Evolutionary conservation across 2,888 invertebrate genomes (phyloP), one percentile per base, ranked within the genome.

Genomic region (Drosophila antonietae): DNA sequence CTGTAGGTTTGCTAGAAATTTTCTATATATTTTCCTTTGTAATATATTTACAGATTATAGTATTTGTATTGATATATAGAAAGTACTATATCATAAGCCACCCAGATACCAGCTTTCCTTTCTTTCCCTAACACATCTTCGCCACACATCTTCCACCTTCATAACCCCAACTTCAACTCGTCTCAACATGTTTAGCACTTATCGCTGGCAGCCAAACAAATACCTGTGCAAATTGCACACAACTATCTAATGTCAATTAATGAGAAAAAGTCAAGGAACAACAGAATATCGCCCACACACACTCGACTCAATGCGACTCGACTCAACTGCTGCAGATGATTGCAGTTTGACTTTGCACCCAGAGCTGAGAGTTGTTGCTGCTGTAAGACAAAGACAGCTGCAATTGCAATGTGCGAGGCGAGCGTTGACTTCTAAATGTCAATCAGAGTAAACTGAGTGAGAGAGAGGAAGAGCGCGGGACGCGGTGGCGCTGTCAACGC

Each of bases 391-490:
- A 84, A 72, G 82, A 49, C 81, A 64, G 49, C 74, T 57, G 60
- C 66, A 66, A 47, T 63, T 56, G 61, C 57, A 63, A 61, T n/a
- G 9, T 57, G 76, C 72, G 70, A 84, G 69, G 76, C 72, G 70
- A 84, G 69, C 89, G 72, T 84, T 84, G 84, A 84, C 84, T 84
- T 89, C 82, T 89, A 81, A 84, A 88, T 84, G 88, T 87, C 84
- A 84, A 89, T 84, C 89, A 89, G 73, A 68, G 78, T 58, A 41
- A 58, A 55, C 59, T 56, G n/a, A 41, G 37, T 15, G 28, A 28
- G 28, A 28, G 28, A 20, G 20, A 37, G 37, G 0, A 39, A 53
- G 37, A 39, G 18, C 37, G 23, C 23, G 23, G 23, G 10, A 15
- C 39, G 18, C 15, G 15, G 2, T n/a, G 31, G 51, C 57, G 63